A percentile compares a stretch with the other conserved stretches of the same genome.
Evolutionary conservation across 1,140 invertebrate genomes (phyloP).

Genomic region (Solenopsis fugax): DNA sequence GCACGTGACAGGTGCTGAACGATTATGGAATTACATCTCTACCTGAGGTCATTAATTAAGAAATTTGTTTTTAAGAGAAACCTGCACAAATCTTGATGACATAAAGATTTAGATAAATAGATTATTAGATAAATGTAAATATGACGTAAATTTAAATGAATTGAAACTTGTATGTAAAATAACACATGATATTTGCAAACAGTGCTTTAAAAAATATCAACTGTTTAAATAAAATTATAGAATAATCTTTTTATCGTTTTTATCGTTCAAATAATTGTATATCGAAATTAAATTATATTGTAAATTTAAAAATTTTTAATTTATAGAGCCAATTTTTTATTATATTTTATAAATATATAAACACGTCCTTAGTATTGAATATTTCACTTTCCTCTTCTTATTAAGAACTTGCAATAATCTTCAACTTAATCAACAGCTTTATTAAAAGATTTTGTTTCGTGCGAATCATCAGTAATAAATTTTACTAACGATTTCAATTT

Average conservation of each 20-base stretch:
- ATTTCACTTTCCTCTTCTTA: not conserved
- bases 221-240: not conserved
- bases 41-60: not conserved
- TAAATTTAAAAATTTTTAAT: not conserved
- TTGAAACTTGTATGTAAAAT: not conserved
- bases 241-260: not conserved
- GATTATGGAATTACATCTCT: slow-evolving; percentile 21
- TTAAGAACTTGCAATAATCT: not conserved
- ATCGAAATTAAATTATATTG: not conserved
- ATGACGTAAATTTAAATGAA: too few relatives aligned
- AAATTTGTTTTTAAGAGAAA: not conserved
- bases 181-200: not conserved
- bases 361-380: not conserved
- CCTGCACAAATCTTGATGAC: not conserved
- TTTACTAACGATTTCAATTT: not conserved
- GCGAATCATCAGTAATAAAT: slow-evolving; percentile 1
- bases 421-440: not conserved
- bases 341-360: not conserved
- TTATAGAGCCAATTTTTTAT: not conserved
- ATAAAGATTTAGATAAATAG: not conserved
- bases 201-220: not conserved
- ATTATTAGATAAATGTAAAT: not conserved
- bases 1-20: not conserved
- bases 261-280: not conserved
- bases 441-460: not conserved